Evolutionary conservation across 2,113 vertebrate genomes (phyloP).

Genomic region (Talpa occidentalis): DNA sequence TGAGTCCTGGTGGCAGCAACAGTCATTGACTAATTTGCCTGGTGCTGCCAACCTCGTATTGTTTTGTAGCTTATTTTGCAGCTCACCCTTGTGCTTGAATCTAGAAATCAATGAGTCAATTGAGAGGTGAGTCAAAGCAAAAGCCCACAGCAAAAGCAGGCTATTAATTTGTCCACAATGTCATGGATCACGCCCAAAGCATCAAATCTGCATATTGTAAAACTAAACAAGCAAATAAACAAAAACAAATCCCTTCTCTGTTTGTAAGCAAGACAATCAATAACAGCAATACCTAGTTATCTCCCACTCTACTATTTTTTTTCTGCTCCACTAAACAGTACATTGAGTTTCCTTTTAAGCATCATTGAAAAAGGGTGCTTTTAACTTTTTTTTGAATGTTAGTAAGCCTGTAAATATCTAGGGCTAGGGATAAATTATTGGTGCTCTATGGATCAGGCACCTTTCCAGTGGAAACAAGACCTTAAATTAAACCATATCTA

Average conservation of each 20-base stretch:
- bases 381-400: neutral
- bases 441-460: neutral
- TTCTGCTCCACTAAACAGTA: neutral
- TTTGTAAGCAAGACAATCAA: neutral
- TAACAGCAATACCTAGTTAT: neutral
- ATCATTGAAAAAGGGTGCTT: neutral
- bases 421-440: neutral
- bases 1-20: neutral
- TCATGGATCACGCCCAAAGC: neutral
- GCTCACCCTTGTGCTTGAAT: neutral
- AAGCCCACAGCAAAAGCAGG: neutral
- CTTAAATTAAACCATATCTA: neutral
- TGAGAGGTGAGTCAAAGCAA: slow-evolving; percentile 5
- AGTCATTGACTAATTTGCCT: neutral
- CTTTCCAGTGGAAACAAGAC: neutral
- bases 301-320: neutral
- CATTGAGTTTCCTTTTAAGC: neutral
- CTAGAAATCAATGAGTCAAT: slow-evolving; percentile 39
- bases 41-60: neutral
- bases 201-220: neutral
- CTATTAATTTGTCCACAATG: neutral
- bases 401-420: neutral
- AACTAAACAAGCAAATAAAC: neutral
- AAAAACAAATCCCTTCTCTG: neutral
- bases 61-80: neutral